Evolutionary conservation across 2,797 vertebrate genomes (phyloP).

Genomic region (Rhinoraja longicauda): DNA sequence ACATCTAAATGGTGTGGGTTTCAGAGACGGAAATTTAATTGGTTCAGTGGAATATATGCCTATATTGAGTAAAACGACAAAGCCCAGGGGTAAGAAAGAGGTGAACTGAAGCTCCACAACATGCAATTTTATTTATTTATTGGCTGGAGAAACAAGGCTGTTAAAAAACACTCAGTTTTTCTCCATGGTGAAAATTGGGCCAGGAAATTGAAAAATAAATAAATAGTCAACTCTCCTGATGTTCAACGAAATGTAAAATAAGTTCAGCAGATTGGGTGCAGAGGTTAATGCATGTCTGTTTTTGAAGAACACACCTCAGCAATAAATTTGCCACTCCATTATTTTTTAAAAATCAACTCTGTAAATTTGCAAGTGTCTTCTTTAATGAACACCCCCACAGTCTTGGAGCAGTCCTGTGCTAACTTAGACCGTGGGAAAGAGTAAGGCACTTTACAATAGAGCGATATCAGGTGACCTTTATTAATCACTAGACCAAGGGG

Average conservation of each 20-base stretch:
- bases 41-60: not conserved
- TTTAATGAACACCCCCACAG: not conserved
- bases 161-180: not conserved
- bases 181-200: not conserved
- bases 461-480: not conserved
- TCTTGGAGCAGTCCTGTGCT: not conserved
- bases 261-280: not conserved
- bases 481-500: too few relatives aligned
- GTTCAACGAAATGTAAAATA: constrained; percentile 30
- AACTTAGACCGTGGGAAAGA: not conserved
- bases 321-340: constrained; percentile 21
- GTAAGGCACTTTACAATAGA: not conserved
- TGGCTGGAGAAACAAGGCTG: not conserved
- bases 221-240: constrained; percentile 9
- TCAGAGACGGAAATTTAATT: not conserved
- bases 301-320: constrained; percentile 6
- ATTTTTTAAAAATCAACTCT: constrained; percentile 1
- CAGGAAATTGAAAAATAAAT: constrained; percentile 21
- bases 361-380: not conserved
- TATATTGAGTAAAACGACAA: not conserved
- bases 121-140: not conserved
- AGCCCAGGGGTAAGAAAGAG: not conserved
- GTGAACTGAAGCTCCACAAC: not conserved
- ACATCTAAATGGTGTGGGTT: not conserved
- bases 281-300: constrained; percentile 8